Base-by-base conservation (phyloP, 1,140 invertebrate genomes). In the Drosophila varians region DNA sequence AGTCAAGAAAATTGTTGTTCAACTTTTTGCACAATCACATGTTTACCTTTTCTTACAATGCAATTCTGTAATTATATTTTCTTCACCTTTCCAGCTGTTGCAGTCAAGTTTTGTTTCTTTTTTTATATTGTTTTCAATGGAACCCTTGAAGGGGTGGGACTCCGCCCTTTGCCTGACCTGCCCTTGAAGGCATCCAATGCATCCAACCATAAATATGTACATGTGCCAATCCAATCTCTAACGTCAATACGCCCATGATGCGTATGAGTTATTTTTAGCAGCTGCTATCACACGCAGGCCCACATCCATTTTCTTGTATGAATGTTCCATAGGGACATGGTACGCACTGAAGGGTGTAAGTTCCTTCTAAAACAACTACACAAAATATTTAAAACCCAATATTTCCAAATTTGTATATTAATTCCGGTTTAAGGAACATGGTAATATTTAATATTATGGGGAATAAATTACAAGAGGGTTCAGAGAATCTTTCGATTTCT, bases 21-120 rank as follows among this genome's bases (percentile, higher is more conserved):
- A 31, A 64, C 43, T 61, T 58, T 52, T 42, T 72, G 46, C 75
- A 72, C 48, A 71, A 84, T 84, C 80, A 66, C 76, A 58, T 86
- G 80, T 86, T 84, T 80, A 79, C 80, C 42, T 80, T 80, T 40
- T 42, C 66, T 78, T 72, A 80, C 66, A 80, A 64, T 84, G 54
- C 75, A 76, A 60, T 57, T 72, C 79, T 68, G 26, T 76, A 68
- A 72, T 65, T 65, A 53, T 55, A 65, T 64, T 69, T 65, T 62
- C 66, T 68, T 60, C 31, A 55, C 21, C 48, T 53, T 48, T 31
- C n/a, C 48, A 31, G 25, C 40, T 40, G 38, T 14, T 66, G 34
- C 18, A 19, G 16, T 62, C n/a, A n/a, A 64, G 54, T 78, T 77
- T 65, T 57, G 70, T 40, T 77, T 45, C 61, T 83, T 36, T 36